Evolutionary conservation across 2,888 invertebrate genomes (phyloP).

Genomic region (Suillia variegata): DNA sequence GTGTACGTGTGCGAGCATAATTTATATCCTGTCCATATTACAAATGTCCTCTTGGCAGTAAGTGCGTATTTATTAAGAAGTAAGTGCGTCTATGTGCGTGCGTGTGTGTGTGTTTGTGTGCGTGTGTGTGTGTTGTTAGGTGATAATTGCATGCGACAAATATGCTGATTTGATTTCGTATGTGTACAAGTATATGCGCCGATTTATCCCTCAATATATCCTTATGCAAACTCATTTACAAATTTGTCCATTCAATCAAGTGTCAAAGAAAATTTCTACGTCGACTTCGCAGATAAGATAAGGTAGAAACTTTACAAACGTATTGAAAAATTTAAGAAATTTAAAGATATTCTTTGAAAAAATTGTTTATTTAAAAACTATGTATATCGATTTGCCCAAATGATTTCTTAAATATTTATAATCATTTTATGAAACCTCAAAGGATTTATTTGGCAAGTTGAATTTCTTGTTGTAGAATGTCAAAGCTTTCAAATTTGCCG

Average conservation of each 20-base stretch:
- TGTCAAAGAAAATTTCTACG: conserved; percentile 38
- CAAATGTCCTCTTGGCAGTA: conserved; percentile 36
- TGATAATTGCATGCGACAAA: conserved; percentile 30
- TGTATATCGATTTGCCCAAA: too few relatives aligned
- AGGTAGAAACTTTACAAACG: too few relatives aligned
- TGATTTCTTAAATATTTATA: too few relatives aligned
- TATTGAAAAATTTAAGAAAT: too few relatives aligned
- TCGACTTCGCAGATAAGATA: too few relatives aligned
- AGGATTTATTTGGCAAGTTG: too few relatives aligned
- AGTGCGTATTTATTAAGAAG: conserved; percentile 5
- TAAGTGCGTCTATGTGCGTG: conserved; percentile 22
- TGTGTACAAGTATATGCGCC: not conserved
- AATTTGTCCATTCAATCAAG: conserved; percentile 37
- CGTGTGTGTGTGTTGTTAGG: conserved; percentile 9
- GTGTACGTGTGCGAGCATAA: conserved; percentile 31
- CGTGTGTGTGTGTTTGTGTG: conserved; percentile 16
- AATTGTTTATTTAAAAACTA: too few relatives aligned
- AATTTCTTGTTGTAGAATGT: too few relatives aligned
- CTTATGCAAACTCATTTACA: conserved; percentile 22
- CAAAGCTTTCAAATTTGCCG: too few relatives aligned
- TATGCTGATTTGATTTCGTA: conserved; percentile 25
- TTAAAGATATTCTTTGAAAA: too few relatives aligned
- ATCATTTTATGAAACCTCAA: too few relatives aligned
- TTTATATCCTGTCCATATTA: conserved; percentile 52
- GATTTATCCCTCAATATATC: too few relatives aligned